Evolutionary conservation across 2,113 vertebrate genomes (phyloP).

Genomic region (Spizaetus ornatus): DNA sequence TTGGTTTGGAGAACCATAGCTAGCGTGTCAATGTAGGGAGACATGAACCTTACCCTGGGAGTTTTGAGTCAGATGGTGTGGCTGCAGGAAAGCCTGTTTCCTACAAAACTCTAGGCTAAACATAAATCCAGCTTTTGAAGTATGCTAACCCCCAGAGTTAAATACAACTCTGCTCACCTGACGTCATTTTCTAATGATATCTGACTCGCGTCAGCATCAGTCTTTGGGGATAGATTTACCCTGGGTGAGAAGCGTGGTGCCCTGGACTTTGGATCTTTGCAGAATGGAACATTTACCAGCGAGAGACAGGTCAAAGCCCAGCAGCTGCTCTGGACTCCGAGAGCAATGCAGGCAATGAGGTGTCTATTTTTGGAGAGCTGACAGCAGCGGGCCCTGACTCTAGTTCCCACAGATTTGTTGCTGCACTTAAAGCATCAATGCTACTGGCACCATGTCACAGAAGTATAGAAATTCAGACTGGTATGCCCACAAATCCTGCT

Average conservation of each 20-base stretch:
- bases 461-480: neutral
- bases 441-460: neutral
- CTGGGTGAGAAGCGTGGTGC: neutral
- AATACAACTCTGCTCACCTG: neutral
- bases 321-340: neutral
- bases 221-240: neutral
- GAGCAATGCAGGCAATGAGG: neutral
- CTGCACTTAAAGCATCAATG: neutral
- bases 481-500: neutral
- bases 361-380: neutral
- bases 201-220: accelerated
- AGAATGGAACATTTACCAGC: neutral
- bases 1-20: neutral
- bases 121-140: neutral
- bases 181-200: neutral
- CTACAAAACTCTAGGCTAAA: neutral
- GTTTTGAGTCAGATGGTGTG: neutral
- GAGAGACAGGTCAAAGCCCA: neutral
- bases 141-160: neutral
- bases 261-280: neutral
- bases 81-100: neutral
- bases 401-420: neutral
- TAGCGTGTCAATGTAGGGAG: neutral
- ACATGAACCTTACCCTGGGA: neutral
- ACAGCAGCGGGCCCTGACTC: neutral